Evolutionary conservation across 1,140 invertebrate species (phyloP), one percentile per base, ranked within the genome.

Genomic region (Saccostrea cuccullata): DNA sequence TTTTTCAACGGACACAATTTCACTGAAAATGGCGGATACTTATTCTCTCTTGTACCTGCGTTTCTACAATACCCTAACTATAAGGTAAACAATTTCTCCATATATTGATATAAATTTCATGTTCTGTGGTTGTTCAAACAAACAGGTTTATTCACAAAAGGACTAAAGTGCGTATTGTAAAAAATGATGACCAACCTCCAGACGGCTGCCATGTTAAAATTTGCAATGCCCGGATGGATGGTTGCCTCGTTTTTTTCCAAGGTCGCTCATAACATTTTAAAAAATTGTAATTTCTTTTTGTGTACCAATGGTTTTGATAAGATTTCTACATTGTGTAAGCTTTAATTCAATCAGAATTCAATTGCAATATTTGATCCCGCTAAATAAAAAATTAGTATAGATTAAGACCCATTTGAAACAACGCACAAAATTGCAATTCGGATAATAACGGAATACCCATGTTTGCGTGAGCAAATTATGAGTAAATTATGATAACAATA

Each of bases 141-240:
- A 23, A n/a, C 30, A 55, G 84, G 55, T 82, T 26, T 36, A 40
- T 55, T 55, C 36, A 70, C 17, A 23, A 70, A 73, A 86, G 84
- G 20, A 30, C 47, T 82, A 87, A 15, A 55, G 23, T 12, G 55
- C 55, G 13, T 36, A 55, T 70, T 77, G 67, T 67, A 73, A 82
- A 64, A 56, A 87, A 67, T 70, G 67, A 70, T 23, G 55, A 84
- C 86, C 26, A 83, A 87, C 88, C 88, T 90, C 85, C 91, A 90
- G 91, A 91, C 91, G 91, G 90, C 89, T 87, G 91, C 91, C 91
- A 91, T 91, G 91, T 91, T 91, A 70, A 87, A 86, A 56, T 86
- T 86, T 30, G 58, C 23, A 30, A 77, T 23, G 86, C 89, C 89
- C 89, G 89, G 86, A 90, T 90, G 89, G 86, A 90, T 90, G 89